Evolutionary conservation across 1,140 invertebrate species (phyloP).

Genomic region (Zaprionus kolodkinae): DNA sequence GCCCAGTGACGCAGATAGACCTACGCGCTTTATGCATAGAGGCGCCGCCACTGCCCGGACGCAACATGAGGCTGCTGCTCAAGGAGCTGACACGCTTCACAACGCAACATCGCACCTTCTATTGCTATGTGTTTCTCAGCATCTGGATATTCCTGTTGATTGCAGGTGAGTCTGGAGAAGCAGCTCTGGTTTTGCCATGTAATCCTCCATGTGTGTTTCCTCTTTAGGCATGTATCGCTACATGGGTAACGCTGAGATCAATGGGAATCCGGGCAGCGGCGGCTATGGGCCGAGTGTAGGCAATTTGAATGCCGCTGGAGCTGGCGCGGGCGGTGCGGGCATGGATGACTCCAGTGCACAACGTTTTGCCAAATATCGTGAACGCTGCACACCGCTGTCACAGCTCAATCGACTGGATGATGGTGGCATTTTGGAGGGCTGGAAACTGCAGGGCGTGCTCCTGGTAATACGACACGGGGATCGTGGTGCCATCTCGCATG

Average conservation of each 20-base stretch:
- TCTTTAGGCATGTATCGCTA: slow-evolving; percentile 90
- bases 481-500: slow-evolving; percentile 92
- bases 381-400: slow-evolving; percentile 88
- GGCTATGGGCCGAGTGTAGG: slow-evolving; percentile 34
- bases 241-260: slow-evolving; percentile 84
- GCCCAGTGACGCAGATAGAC: background rate
- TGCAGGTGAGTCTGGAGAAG: slow-evolving; percentile 85
- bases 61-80: slow-evolving; percentile 79
- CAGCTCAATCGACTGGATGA: slow-evolving; percentile 88
- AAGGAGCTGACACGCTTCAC: slow-evolving; percentile 88
- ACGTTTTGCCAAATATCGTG: slow-evolving; percentile 60
- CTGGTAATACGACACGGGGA: slow-evolving; percentile 95
- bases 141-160: slow-evolving; percentile 91
- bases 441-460: slow-evolving; percentile 91
- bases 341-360: slow-evolving; percentile 56
- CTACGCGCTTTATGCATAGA: slow-evolving; percentile 17
- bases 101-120: slow-evolving; percentile 90
- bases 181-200: background rate
- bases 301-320: slow-evolving; percentile 4
- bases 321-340: slow-evolving; percentile 23
- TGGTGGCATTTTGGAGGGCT: slow-evolving; percentile 87
- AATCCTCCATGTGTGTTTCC: background rate
- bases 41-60: slow-evolving; percentile 24
- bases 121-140: slow-evolving; percentile 91
- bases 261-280: slow-evolving; percentile 28